Conservation (phyloP, 2,797 vertebrate species). For the Gobionotothen gibberifrons region DNA sequence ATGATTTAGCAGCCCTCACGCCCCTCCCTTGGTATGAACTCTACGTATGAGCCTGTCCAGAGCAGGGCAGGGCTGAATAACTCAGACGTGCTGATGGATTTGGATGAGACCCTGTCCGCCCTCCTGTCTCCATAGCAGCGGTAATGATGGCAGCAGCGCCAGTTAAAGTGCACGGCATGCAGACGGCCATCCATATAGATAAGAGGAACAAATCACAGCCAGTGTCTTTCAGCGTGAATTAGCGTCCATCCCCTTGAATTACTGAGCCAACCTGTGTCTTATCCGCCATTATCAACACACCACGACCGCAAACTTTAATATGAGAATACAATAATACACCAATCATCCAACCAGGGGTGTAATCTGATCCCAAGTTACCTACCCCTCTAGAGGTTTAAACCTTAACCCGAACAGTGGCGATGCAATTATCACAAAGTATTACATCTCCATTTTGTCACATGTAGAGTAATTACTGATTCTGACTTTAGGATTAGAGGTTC, state of each 20-base stretch:
- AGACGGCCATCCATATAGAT: slow-evolving; percentile 79
- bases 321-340: slow-evolving; percentile 50
- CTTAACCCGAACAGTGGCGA: not conserved
- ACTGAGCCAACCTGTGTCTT: slow-evolving; percentile 73
- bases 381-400: slow-evolving; percentile 17
- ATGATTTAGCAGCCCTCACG: slow-evolving; percentile 64
- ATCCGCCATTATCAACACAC: slow-evolving; percentile 76
- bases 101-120: slow-evolving; percentile 77
- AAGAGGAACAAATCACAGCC: slow-evolving; percentile 77
- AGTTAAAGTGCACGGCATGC: slow-evolving; percentile 73
- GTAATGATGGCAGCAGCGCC: slow-evolving; percentile 80
- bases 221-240: slow-evolving; percentile 78
- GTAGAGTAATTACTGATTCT: not conserved
- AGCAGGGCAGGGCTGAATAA: slow-evolving; percentile 74
- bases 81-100: slow-evolving; percentile 79
- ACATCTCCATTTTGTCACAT: not conserved
- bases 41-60: slow-evolving; percentile 63
- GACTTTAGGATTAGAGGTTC: not conserved
- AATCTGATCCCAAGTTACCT: slow-evolving; percentile 40
- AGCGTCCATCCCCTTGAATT: slow-evolving; percentile 81
- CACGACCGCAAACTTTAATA: slow-evolving; percentile 55
- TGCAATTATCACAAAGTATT: slow-evolving; percentile 9
- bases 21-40: slow-evolving; percentile 68
- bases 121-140: slow-evolving; percentile 75
- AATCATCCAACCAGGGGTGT: slow-evolving; percentile 25